A percentile compares a stretch with the other conserved stretches of the same genome.
phyloP scores from a whole-genome alignment of 2,888 invertebrate species.

The Lithophane semibrunnea region DNA sequence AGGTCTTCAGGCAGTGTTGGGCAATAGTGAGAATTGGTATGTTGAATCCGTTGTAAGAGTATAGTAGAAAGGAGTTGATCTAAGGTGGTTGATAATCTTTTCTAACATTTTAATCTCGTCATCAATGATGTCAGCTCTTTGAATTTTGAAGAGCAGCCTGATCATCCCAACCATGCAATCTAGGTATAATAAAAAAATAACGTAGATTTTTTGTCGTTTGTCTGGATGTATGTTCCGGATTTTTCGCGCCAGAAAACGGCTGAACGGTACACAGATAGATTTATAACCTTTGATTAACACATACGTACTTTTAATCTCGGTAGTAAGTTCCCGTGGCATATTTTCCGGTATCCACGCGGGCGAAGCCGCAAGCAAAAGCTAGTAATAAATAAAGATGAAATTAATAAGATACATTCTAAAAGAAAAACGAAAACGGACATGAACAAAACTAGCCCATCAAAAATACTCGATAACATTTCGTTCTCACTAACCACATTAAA shows the following conservation, averaged over 20 bases:
- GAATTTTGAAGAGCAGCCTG: neutral
- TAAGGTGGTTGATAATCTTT: neutral
- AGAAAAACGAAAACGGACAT: neutral
- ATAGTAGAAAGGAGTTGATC: conserved; percentile 6
- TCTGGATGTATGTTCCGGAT: too few relatives aligned
- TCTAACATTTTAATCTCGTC: neutral
- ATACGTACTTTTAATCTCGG: too few relatives aligned
- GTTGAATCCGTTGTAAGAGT: conserved; percentile 1
- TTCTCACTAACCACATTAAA: conserved; percentile 45
- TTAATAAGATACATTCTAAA: neutral
- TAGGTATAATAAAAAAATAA: too few relatives aligned
- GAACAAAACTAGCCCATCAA: conserved; percentile 8
- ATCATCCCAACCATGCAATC: neutral
- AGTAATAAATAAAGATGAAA: neutral
- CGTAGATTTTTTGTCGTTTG: too few relatives aligned
- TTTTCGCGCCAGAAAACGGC: too few relatives aligned
- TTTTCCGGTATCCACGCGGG: too few relatives aligned
- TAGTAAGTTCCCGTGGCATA: too few relatives aligned
- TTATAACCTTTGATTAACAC: too few relatives aligned
- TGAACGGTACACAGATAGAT: too few relatives aligned
- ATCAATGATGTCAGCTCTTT: neutral
- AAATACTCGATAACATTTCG: conserved; percentile 12
- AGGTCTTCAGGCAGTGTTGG: conserved; percentile 49
- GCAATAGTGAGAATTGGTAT: conserved; percentile 33
- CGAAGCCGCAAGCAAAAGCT: too few relatives aligned